phyloP scores from a whole-genome alignment of 2,113 vertebrate species.

The Corythaixoides concolor region DNA sequence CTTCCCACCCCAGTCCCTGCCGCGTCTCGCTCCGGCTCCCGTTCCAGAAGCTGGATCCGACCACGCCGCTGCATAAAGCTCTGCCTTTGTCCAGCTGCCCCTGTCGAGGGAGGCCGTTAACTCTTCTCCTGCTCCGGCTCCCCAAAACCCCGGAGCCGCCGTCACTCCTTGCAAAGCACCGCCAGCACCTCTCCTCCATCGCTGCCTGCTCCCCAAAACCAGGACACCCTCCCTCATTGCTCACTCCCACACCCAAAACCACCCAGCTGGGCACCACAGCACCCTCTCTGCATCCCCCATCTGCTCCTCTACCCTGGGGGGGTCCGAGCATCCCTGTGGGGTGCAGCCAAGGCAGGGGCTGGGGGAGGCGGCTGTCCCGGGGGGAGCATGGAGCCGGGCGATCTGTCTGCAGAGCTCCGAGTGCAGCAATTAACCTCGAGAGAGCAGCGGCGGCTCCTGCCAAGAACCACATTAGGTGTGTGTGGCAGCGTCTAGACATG shows the following conservation, averaged over 20 bases:
- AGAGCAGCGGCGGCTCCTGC: slow-evolving; percentile 56
- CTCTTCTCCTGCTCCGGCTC: not conserved
- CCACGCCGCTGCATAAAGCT: slow-evolving; percentile 4
- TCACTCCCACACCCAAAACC: not conserved
- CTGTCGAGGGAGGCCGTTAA: not conserved
- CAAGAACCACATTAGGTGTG: slow-evolving; percentile 70
- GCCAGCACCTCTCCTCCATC: not conserved
- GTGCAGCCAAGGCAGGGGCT: not conserved
- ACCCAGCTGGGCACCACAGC: not conserved
- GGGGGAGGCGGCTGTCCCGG: not conserved
- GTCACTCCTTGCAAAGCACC: accelerated
- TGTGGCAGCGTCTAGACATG: slow-evolving; percentile 69
- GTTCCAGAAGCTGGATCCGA: slow-evolving; percentile 31
- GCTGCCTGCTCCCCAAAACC: not conserved
- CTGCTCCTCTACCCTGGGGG: not conserved
- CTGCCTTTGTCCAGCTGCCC: slow-evolving; percentile 46
- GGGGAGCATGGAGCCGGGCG: slow-evolving; percentile 8
- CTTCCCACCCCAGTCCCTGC: not conserved
- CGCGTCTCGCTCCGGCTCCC: not conserved
- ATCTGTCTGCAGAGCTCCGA: slow-evolving; percentile 46
- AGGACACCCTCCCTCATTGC: accelerated
- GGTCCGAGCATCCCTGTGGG: not conserved
- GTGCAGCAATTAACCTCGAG: slow-evolving; percentile 50
- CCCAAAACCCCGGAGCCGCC: accelerated
- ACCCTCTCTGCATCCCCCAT: not conserved